These are phyloP conservation scores for Petrocephalus microphthalmus DNA, from an alignment of 2,113 vertebrate species.

Conservation along the genomic window DNA sequence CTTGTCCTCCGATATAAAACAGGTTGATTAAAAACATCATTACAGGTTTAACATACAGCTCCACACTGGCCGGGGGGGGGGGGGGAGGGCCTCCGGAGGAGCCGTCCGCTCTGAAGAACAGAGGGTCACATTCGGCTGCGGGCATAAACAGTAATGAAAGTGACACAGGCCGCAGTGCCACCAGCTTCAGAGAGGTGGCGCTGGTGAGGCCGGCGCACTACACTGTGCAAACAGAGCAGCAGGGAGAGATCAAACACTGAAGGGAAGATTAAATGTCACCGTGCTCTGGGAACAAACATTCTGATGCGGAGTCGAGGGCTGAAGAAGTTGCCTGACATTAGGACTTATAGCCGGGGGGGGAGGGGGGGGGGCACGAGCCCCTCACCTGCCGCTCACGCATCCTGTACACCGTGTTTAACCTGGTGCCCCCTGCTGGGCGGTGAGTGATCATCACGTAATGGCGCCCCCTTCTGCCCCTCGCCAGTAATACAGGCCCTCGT, in stretches of 20 bases:
- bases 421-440: not conserved
- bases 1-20: not conserved
- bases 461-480: too few relatives aligned
- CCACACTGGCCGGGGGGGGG: not conserved
- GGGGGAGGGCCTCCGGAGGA: not conserved
- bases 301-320: not conserved
- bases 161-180: not conserved
- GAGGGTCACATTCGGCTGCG: not conserved
- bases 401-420: not conserved
- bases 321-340: not conserved
- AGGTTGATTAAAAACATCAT: not conserved
- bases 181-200: not conserved
- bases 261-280: slow-evolving; percentile 14
- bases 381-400: not conserved
- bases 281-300: not conserved
- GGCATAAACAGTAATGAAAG: not conserved
- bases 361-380: not conserved
- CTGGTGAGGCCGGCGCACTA: not conserved
- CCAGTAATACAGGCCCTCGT: not conserved
- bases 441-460: not conserved
- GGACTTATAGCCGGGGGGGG: not conserved
- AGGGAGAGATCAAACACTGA: not conserved
- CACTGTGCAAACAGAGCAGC: not conserved
- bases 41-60: not conserved
- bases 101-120: not conserved